Evolutionary conservation across 1,140 invertebrate species (phyloP).

Genomic region (Polyergus mexicanus): DNA sequence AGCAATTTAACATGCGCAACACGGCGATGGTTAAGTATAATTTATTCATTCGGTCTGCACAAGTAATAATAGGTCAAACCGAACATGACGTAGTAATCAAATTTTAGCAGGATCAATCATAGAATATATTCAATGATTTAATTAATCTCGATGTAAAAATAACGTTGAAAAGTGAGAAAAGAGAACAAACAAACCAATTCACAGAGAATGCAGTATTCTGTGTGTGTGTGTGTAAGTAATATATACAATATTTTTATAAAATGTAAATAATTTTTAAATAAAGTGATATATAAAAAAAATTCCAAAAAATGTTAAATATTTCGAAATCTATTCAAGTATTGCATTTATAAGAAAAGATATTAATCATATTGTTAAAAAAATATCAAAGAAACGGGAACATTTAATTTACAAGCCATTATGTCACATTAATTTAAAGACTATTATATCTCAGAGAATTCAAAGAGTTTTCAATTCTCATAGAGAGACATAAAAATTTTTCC

Average conservation of each 20-base stretch:
- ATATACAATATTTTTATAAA: not conserved
- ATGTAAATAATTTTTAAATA: not conserved
- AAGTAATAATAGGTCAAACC: conserved; percentile 38
- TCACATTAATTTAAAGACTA: not conserved
- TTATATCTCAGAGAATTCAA: not conserved
- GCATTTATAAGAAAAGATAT: not conserved
- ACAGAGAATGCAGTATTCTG: not conserved
- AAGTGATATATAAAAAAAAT: not conserved
- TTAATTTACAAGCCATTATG: not conserved
- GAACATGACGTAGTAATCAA: conserved; percentile 17
- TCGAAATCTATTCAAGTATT: not conserved
- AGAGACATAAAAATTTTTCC: not conserved
- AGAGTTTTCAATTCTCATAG: not conserved
- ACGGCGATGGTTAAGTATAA: conserved; percentile 45
- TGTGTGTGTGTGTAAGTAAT: not conserved
- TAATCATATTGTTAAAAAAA: not conserved
- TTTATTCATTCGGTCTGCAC: conserved; percentile 30
- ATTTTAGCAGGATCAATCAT: conserved; percentile 1
- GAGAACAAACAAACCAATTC: not conserved
- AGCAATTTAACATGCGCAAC: conserved; percentile 44
- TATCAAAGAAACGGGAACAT: not conserved
- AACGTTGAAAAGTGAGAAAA: not conserved
- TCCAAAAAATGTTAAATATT: not conserved
- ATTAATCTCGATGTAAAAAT: not conserved
- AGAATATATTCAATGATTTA: conserved; percentile 13